These are phyloP conservation scores for Bellardia pandia DNA, from an alignment of 2,888 invertebrate genomes.

Conservation along the genomic window DNA sequence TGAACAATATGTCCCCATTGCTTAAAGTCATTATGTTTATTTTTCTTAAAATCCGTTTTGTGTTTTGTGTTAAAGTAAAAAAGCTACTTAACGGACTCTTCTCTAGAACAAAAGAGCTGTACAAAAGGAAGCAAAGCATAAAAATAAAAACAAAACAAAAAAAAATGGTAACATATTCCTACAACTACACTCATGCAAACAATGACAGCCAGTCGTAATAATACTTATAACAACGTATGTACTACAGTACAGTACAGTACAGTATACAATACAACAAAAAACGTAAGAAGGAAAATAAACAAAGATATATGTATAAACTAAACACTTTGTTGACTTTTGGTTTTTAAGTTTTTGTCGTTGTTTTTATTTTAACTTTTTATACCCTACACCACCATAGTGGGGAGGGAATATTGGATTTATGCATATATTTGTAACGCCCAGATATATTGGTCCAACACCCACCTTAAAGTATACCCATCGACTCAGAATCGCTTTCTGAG, in stretches of 20 bases:
- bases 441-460: too few relatives aligned
- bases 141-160: constrained; percentile 17
- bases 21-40: constrained; percentile 31
- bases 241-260: background rate
- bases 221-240: constrained; percentile 20
- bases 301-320: constrained; percentile 60
- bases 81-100: constrained; percentile 66
- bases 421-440: too few relatives aligned
- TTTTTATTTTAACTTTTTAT: background rate
- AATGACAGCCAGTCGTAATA: constrained; percentile 18
- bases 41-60: constrained; percentile 54
- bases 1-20: constrained; percentile 48
- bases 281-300: background rate
- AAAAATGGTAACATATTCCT: constrained; percentile 6
- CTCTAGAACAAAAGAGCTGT: constrained; percentile 22
- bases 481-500: too few relatives aligned
- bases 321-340: constrained; percentile 67
- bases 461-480: too few relatives aligned
- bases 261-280: background rate
- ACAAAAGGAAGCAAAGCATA: background rate
- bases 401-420: too few relatives aligned
- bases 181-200: background rate
- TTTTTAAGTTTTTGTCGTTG: constrained; percentile 41
- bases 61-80: constrained; percentile 59
- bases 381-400: too few relatives aligned